Evolutionary conservation across 2,113 vertebrate species (phyloP).

Genomic region (Nestor notabilis): DNA sequence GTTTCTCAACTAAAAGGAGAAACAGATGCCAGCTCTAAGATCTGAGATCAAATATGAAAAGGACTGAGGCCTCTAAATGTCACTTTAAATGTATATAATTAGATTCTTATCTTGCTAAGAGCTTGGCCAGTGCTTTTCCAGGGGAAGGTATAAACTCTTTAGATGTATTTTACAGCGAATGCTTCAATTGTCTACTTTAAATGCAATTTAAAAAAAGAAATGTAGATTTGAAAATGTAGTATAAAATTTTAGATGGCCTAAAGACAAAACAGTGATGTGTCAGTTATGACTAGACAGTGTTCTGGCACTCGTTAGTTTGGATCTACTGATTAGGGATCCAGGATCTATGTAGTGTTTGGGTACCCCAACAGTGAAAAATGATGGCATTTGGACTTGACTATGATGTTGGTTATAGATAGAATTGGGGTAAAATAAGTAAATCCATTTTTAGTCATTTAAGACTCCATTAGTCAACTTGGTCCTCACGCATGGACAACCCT

Average conservation of each 20-base stretch:
- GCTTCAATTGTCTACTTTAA: not conserved
- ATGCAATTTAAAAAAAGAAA: not conserved
- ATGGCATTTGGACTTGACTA: not conserved
- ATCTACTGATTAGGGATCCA: not conserved
- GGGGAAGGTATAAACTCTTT: slow-evolving; percentile 1
- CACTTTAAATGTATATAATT: slow-evolving; percentile 73
- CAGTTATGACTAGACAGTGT: not conserved
- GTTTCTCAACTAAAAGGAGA: slow-evolving; percentile 79
- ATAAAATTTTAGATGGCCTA: not conserved
- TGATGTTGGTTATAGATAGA: not conserved
- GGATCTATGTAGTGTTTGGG: not conserved
- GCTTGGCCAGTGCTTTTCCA: slow-evolving; percentile 5
- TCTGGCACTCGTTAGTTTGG: not conserved
- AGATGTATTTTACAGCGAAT: not conserved
- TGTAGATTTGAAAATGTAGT: not conserved
- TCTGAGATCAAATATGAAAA: slow-evolving; percentile 76
- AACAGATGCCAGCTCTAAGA: slow-evolving; percentile 77
- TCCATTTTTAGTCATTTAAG: not conserved
- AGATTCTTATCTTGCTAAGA: slow-evolving; percentile 71
- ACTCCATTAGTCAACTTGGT: not conserved
- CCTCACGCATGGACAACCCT: not conserved
- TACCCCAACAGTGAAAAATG: not conserved
- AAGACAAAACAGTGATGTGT: not conserved
- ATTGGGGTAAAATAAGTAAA: not conserved
- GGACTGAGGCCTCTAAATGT: slow-evolving; percentile 64